A percentile compares a stretch with the other conserved stretches of the same genome.
phyloP scores from a whole-genome alignment of 1,140 invertebrate genomes.

The Trachelipus rathkii region DNA sequence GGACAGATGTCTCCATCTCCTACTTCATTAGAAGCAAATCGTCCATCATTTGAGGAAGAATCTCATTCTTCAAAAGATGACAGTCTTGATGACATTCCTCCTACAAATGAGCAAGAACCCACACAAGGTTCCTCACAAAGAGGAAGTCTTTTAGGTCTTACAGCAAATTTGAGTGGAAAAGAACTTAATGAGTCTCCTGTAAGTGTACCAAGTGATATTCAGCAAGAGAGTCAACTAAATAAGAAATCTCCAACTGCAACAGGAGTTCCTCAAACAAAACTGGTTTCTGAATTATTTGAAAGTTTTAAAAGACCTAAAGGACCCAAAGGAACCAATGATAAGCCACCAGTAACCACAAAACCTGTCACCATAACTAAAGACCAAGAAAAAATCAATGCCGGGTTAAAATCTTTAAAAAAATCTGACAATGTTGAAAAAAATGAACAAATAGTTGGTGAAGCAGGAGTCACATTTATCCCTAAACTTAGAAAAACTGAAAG shows the following conservation, averaged over 20 bases:
- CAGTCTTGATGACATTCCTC: constrained; percentile 36
- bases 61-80: constrained; percentile 35
- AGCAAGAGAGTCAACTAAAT: neutral
- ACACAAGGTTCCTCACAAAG: constrained; percentile 25
- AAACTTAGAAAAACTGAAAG: constrained; percentile 52
- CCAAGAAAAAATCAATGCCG: constrained; percentile 23
- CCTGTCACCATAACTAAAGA: neutral
- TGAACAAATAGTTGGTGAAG: constrained; percentile 41
- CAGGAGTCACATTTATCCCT: constrained; percentile 57
- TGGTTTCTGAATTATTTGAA: constrained; percentile 56
- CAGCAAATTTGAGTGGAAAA: neutral
- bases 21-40: constrained; percentile 26
- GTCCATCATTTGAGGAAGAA: constrained; percentile 33
- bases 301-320: constrained; percentile 48
- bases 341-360: constrained; percentile 36
- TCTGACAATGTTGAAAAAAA: constrained; percentile 36
- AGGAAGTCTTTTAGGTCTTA: constrained; percentile 27
- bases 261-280: constrained; percentile 17
- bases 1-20: constrained; percentile 33
- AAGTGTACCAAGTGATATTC: neutral
- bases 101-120: constrained; percentile 27
- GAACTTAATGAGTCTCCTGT: neutral
- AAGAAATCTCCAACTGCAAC: constrained; percentile 12
- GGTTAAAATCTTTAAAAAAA: constrained; percentile 42
- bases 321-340: constrained; percentile 45